Evolutionary conservation across 2,888 invertebrate genomes (phyloP).

Genomic region (Melieria picta): DNA sequence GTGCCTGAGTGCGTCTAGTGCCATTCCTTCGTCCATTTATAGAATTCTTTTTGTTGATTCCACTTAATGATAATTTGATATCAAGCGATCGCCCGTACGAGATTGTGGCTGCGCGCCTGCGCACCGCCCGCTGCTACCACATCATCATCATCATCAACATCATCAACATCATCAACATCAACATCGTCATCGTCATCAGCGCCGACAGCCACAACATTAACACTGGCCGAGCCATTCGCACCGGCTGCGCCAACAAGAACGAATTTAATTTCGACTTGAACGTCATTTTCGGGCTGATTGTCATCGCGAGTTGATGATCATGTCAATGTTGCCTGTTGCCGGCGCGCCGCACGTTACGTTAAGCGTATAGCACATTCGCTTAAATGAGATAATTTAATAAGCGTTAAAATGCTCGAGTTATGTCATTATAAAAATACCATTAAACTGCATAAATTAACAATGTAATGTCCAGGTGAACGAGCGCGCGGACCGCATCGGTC

Average conservation of each 20-base stretch:
- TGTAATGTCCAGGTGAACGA: constrained; percentile 12
- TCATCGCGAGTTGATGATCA: too few relatives aligned
- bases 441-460: constrained; percentile 41
- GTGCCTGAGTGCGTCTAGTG: not conserved
- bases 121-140: too few relatives aligned
- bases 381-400: constrained; percentile 65
- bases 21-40: not conserved
- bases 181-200: not conserved
- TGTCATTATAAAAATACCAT: constrained; percentile 65
- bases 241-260: not conserved
- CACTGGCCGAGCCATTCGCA: not conserved
- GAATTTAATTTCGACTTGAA: not conserved
- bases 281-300: too few relatives aligned
- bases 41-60: not conserved
- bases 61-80: constrained; percentile 19
- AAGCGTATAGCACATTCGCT: constrained; percentile 45
- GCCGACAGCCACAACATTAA: constrained; percentile 3
- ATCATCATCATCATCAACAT: too few relatives aligned
- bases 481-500: not conserved
- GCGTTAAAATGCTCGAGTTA: constrained; percentile 65
- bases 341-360: constrained; percentile 9
- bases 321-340: too few relatives aligned
- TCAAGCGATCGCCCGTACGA: not conserved
- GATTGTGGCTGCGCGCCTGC: too few relatives aligned
- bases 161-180: not conserved